Conservation (phyloP, 1,140 invertebrate species). For the Bombus cullumanus region DNA sequence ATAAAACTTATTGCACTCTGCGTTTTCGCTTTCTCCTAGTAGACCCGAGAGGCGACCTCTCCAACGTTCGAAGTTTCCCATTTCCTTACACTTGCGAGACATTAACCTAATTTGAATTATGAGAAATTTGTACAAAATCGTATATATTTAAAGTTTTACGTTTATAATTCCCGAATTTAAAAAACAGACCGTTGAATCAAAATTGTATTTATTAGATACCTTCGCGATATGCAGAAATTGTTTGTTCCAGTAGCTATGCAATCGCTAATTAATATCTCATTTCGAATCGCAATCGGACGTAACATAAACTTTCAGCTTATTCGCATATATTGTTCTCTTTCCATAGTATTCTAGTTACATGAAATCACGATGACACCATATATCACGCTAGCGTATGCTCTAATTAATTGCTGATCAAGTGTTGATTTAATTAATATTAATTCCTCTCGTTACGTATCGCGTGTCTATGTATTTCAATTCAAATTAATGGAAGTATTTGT, state of each 20-base stretch:
- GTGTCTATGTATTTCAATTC: neutral
- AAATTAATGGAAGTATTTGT: neutral
- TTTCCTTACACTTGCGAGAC: no score
- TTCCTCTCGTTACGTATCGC: neutral
- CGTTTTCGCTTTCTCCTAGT: no score
- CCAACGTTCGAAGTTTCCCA: no score
- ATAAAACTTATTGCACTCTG: no score
- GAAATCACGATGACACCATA: neutral
- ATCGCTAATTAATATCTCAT: neutral
- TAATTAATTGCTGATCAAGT: slow-evolving; percentile 20
- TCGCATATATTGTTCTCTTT: neutral
- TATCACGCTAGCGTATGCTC: slow-evolving; percentile 2
- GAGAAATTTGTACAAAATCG: no score
- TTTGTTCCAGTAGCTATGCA: neutral
- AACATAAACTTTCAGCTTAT: neutral
- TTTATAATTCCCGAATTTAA: no score
- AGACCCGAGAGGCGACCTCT: no score
- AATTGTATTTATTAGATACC: no score
- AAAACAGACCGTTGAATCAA: no score
- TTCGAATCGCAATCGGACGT: neutral
- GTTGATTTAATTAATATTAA: slow-evolving; percentile 40
- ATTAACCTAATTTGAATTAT: no score
- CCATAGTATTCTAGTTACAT: neutral
- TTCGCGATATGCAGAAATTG: no score
- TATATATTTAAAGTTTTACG: no score